Evolutionary conservation across 2,797 vertebrate genomes (phyloP), one percentile per base, ranked within the genome.

Genomic region (Ammospiza maritima): DNA sequence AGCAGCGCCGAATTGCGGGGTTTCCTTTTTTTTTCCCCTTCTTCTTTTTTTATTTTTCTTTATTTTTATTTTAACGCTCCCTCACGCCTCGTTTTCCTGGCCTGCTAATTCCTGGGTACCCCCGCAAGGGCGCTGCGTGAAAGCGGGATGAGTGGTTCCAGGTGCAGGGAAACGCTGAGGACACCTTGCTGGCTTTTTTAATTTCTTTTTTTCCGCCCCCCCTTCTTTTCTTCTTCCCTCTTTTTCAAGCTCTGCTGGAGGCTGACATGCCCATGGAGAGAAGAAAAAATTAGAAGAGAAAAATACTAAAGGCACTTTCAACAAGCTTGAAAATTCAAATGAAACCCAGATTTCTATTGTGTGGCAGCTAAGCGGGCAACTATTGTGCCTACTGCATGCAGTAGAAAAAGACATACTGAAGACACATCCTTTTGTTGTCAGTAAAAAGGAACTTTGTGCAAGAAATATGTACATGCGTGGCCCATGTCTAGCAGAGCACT

Each of bases 201-300:
- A 27, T 74, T 10, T 23, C 5, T 19, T 29, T 48, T 22, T 15
- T n/a, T 23, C 3, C 1, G 4, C 3, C 1, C 8, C 1, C 8
- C 4, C 6, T 26, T 9, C 40, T 47, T 62, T 57, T 40, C 21
- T 11, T 50, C 30, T 40, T 29, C 42, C 21, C 7, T 23, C 30
- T 44, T 47, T 38, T 30, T 29, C 51, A 42, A 34, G 73, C 56
- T 58, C 40, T 23, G 42, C 38, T 38, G 40, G 25, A 34, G 58
- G 19, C 44, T 53, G 53, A 18, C 32, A 6, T 32, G 30, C 18
- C 40, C 58, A 5, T 7, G 54, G 38, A 61, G 50, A 58, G 26
- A 9, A 14, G 61, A 40, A 70, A 71, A 73, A 22, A 42, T 1
- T 11, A 79, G 29, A 70, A 53, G 34, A 38, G 56, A 34, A 81